Evolutionary conservation across 53 echinoderm and acorn worm species (phyloP), one percentile per base, ranked within the genome.

Genomic region (Apostichopus leukothele): DNA sequence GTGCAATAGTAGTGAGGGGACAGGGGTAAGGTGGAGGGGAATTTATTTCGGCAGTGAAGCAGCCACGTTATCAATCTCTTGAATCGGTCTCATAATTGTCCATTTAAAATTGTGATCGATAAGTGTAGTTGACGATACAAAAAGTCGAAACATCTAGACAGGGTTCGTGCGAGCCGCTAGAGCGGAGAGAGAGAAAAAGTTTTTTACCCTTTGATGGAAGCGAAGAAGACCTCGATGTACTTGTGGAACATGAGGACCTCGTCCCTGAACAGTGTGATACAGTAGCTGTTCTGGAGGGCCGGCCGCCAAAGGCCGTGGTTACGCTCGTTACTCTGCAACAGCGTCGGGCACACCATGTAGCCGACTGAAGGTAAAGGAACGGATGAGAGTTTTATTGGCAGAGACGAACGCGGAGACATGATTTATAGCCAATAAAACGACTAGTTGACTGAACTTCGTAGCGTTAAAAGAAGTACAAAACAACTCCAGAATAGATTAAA

Each of bases 171-270:
- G n/a, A n/a, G n/a, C n/a, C n/a, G n/a, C n/a, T n/a, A 0, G 11
- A 75, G 18, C 12, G 0, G 75, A 0, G 4, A 67, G 74, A 25
- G 74, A 25, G 9, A 76, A 76, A 50, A 76, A 76, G 26, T 27
- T 16, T 91, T 86, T 89, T n/a, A 95, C 95, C 99, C 99, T 86
- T 94, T 99, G 92, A 99, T 95, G 52, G 99, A 96, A 60, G 92
- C 96, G 76, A 99, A 99, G 92, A 99, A 96, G 74, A 93, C 93
- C 79, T 99, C 99, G 52, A 99, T 95, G 92, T 96, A 95, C 78
- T 99, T 99, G 87, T 99, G 99, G 83, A 95, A 94, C 89, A 96
- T 89, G 10, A 99, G 93, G 3, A 99, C 95, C 67, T 99, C 99
- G 71, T 99, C 99, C 20, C 99, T 91, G 89, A 96, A 99, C 59